Conservation (phyloP, 2,888 invertebrate genomes). For the Thysanoteuthis rhombus region DNA sequence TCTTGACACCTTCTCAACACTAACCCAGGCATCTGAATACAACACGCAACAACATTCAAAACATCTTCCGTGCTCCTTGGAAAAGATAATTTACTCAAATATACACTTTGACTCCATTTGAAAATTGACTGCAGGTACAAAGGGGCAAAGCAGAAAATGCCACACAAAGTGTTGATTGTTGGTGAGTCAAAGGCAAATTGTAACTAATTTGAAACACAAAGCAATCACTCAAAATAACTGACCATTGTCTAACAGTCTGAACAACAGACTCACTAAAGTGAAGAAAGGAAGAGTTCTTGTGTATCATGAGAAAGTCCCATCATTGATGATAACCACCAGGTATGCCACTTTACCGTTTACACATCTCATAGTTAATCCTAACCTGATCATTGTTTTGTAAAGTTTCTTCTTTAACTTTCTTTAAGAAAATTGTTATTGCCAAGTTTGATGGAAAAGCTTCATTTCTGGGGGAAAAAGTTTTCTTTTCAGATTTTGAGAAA, state of each 20-base stretch:
- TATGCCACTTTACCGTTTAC: background rate
- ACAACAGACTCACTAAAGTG: background rate
- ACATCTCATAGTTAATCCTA: background rate
- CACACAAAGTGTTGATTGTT: background rate
- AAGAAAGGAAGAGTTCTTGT: background rate
- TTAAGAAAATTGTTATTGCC: background rate
- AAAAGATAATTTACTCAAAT: background rate
- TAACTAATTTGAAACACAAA: background rate
- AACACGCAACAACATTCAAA: too few species aligned
- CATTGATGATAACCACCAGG: background rate
- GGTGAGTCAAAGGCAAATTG: background rate
- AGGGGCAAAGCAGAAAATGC: background rate
- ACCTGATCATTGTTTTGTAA: background rate
- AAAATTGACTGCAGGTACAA: background rate
- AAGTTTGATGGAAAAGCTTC: background rate
- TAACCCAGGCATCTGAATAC: background rate
- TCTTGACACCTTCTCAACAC: background rate
- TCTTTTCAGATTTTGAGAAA: background rate
- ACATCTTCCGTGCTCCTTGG: background rate
- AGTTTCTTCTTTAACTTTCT: background rate
- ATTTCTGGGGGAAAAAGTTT: background rate
- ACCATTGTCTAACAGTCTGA: background rate
- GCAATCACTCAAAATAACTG: background rate
- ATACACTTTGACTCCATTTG: background rate
- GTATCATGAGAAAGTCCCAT: background rate